These are phyloP conservation scores for Athalia rosae DNA, from an alignment of 2,888 invertebrate species.

Conservation along the genomic window DNA sequence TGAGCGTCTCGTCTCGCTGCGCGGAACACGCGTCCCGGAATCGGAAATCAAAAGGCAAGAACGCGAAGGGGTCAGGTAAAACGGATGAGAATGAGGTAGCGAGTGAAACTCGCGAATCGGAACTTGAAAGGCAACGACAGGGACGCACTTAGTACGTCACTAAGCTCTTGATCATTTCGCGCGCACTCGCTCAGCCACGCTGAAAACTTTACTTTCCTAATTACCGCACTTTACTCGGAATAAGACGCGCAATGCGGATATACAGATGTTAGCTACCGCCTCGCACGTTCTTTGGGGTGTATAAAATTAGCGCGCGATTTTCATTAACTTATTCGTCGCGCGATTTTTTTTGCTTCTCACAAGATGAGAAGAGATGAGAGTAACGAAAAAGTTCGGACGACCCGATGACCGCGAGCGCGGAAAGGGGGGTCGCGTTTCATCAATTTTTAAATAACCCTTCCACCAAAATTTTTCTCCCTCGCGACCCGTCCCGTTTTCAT, in stretches of 20 bases:
- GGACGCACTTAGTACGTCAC: conserved; percentile 62
- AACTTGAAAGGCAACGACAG: conserved; percentile 51
- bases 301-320: conserved; percentile 26
- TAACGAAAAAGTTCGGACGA: background rate
- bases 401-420: no score
- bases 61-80: conserved; percentile 23
- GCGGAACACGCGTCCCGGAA: conserved; percentile 21
- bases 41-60: background rate
- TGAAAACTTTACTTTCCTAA: conserved; percentile 59
- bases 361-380: background rate
- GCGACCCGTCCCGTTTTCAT: no score
- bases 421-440: background rate
- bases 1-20: conserved; percentile 26
- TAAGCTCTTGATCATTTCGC: conserved; percentile 57
- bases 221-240: conserved; percentile 50
- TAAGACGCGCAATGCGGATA: conserved; percentile 40
- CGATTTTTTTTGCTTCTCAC: background rate
- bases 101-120: conserved; percentile 6
- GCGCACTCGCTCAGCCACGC: conserved; percentile 46
- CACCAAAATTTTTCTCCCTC: background rate
- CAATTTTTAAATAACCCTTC: conserved; percentile 1
- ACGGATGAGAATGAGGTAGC: background rate
- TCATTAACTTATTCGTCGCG: background rate
- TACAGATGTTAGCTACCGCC: background rate
- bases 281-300: background rate